A percentile compares a stretch with the other conserved stretches of the same genome.
Evolutionary conservation across 2,113 vertebrate species (phyloP).

Genomic region (Ictidomys tridecemlineatus): DNA sequence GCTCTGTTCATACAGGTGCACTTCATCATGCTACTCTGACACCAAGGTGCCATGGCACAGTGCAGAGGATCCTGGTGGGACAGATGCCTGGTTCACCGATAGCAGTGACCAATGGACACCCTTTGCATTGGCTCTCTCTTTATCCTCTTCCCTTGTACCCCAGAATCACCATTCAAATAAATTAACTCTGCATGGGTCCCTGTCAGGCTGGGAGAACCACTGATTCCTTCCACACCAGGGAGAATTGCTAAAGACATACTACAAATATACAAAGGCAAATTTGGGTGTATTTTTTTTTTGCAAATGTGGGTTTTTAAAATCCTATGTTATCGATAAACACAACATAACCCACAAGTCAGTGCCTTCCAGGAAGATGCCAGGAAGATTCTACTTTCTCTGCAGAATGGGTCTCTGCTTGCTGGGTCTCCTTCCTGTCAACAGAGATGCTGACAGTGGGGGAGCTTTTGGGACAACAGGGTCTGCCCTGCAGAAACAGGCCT

Average conservation of each 20-base stretch:
- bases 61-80: too few relatives aligned
- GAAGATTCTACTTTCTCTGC: background rate
- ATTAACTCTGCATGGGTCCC: too few relatives aligned
- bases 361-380: background rate
- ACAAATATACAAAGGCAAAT: background rate
- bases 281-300: background rate
- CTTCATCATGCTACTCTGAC: accelerated
- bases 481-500: background rate
- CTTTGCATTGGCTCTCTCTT: background rate
- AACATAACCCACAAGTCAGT: background rate
- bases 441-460: background rate
- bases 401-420: too few relatives aligned
- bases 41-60: too few relatives aligned
- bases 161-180: background rate
- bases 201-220: accelerated
- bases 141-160: too few relatives aligned
- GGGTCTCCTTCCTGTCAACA: background rate
- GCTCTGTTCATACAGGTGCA: background rate
- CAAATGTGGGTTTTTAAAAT: background rate
- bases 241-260: too few relatives aligned
- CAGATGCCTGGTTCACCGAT: accelerated
- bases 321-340: background rate
- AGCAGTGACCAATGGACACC: accelerated
- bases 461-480: background rate
- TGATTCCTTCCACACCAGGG: accelerated